Percentiles rank a stretch among this genome's conserved stretches.
These are phyloP conservation scores for Drosophila eugracilis DNA, from an alignment of 1,140 invertebrate species.

Conservation along the genomic window DNA sequence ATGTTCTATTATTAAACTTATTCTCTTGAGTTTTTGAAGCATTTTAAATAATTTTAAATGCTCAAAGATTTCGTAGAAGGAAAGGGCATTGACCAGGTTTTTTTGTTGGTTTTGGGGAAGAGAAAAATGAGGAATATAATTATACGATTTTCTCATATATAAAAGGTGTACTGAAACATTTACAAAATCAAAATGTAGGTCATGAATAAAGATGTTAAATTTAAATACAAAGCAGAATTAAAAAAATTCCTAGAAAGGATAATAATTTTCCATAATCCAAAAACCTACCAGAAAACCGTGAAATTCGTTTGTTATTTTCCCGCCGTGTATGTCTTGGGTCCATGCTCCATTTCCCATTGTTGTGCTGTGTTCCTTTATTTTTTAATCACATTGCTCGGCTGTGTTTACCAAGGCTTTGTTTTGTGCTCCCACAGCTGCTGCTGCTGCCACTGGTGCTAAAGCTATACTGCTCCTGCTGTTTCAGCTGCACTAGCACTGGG, in stretches of 20 bases:
- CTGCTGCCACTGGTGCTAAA: neutral
- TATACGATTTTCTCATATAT: no score
- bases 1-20: no score
- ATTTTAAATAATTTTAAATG: neutral
- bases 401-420: conserved; percentile 57
- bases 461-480: conserved; percentile 5
- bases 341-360: conserved; percentile 49
- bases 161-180: no score
- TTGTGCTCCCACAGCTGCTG: conserved; percentile 8
- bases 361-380: conserved; percentile 53
- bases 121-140: no score
- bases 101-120: no score
- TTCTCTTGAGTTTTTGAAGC: no score
- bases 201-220: no score
- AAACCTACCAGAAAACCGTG: neutral
- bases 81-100: no score
- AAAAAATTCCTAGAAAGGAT: no score
- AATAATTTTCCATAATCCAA: neutral
- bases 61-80: no score
- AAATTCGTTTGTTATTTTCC: conserved; percentile 4
- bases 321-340: conserved; percentile 18
- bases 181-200: no score
- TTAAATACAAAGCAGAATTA: no score
- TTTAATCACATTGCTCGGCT: conserved; percentile 63
- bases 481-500: conserved; percentile 31